These are phyloP conservation scores for Dicaeum eximium DNA, from an alignment of 2,113 vertebrate genomes.

Conservation along the genomic window DNA sequence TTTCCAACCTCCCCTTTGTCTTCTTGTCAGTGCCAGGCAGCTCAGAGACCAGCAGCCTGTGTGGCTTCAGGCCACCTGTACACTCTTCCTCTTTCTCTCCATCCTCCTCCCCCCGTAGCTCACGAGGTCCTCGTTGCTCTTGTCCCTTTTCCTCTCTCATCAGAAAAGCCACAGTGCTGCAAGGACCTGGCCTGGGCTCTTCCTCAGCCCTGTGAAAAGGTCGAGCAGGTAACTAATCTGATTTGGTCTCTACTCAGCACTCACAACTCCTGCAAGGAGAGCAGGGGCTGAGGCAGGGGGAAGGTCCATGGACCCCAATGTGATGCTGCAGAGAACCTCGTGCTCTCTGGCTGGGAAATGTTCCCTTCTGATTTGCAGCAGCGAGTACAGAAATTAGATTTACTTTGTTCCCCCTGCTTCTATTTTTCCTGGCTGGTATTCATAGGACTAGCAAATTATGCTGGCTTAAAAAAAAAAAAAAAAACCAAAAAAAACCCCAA, in stretches of 20 bases:
- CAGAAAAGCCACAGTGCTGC: background rate
- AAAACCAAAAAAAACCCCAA: too few relatives aligned
- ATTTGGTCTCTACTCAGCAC: background rate
- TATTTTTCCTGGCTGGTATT: background rate
- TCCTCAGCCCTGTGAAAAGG: background rate
- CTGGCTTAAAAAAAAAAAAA: background rate
- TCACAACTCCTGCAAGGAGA: background rate
- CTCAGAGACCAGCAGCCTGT: background rate
- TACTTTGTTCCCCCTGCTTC: fast-evolving
- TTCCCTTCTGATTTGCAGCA: background rate
- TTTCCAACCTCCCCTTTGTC: background rate
- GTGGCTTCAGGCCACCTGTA: constrained; percentile 5
- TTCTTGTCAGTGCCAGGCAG: background rate
- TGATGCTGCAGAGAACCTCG: background rate
- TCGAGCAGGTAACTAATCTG: background rate
- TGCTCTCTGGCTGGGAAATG: background rate
- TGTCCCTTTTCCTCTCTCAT: background rate
- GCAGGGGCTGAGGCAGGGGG: background rate
- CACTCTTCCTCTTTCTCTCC: constrained; percentile 10
- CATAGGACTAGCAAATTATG: background rate
- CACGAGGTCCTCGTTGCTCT: fast-evolving
- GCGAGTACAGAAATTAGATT: background rate
- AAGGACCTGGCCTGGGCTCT: background rate
- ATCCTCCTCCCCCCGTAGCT: background rate
- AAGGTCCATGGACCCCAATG: fast-evolving